Evolutionary conservation across 2,113 vertebrate genomes (phyloP).

Genomic region (Anolis sagrei): DNA sequence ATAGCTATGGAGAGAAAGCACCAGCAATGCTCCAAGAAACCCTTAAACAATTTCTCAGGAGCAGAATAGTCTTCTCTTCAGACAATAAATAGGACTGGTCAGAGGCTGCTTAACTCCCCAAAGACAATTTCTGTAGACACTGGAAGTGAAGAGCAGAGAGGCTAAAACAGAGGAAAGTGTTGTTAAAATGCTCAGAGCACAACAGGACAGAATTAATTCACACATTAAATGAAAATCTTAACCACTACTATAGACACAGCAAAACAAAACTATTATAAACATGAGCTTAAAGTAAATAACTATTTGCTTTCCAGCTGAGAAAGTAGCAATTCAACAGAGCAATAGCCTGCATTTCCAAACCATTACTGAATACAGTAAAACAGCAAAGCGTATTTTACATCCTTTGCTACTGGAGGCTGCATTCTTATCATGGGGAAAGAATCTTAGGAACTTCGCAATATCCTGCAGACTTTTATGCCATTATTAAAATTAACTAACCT

Average conservation of each 20-base stretch:
- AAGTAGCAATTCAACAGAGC: conserved; percentile 12
- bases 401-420: not conserved
- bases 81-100: conserved; percentile 30
- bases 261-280: conserved; percentile 7
- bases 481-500: not conserved
- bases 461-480: not conserved
- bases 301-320: not conserved
- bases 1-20: conserved; percentile 11
- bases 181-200: conserved; percentile 28
- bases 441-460: conserved; percentile 11
- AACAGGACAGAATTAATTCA: conserved; percentile 11
- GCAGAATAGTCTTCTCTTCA: conserved; percentile 50
- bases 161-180: conserved; percentile 18
- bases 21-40: conserved; percentile 8
- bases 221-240: conserved; percentile 20
- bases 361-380: conserved; percentile 14
- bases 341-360: not conserved
- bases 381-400: not conserved
- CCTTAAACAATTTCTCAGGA: conserved; percentile 24
- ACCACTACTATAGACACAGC: not conserved
- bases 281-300: conserved; percentile 22
- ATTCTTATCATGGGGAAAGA: not conserved
- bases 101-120: conserved; percentile 37
- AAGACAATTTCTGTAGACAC: conserved; percentile 4
- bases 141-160: conserved; percentile 31